These are phyloP conservation scores for Cariama cristata DNA, from an alignment of 2,113 vertebrate genomes.

Conservation along the genomic window DNA sequence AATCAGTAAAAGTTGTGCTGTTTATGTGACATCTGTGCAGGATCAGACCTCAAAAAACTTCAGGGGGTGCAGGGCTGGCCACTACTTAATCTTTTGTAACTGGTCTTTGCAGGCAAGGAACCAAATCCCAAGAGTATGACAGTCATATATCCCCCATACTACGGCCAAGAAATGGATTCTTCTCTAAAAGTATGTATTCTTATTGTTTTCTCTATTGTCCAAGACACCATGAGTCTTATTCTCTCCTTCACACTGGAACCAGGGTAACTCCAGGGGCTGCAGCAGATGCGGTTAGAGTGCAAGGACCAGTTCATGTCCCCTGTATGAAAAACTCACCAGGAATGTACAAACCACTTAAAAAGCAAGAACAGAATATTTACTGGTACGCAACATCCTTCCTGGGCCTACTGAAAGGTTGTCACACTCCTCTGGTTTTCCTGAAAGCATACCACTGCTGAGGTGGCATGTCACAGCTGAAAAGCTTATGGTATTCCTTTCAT, in stretches of 20 bases:
- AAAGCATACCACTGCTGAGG: background rate
- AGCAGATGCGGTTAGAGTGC: background rate
- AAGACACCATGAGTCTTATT: background rate
- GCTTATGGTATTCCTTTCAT: conserved; percentile 7
- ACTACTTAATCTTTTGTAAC: background rate
- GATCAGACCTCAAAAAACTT: background rate
- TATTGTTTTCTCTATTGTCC: background rate
- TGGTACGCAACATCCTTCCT: background rate
- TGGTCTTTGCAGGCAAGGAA: background rate
- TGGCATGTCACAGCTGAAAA: conserved; percentile 13
- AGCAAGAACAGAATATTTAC: background rate
- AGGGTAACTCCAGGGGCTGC: background rate
- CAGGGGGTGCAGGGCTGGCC: background rate
- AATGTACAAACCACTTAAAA: fast-evolving
- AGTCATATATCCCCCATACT: background rate
- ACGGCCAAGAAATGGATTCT: background rate
- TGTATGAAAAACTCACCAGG: background rate
- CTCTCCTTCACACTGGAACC: background rate
- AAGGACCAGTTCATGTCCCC: fast-evolving
- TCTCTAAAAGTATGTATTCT: background rate
- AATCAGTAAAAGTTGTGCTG: background rate
- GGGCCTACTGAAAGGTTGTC: background rate
- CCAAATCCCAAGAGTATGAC: background rate
- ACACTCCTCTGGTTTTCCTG: background rate
- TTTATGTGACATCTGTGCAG: background rate